Conservation (phyloP, 2,888 invertebrate species). For the Drosophila vallismaia region DNA sequence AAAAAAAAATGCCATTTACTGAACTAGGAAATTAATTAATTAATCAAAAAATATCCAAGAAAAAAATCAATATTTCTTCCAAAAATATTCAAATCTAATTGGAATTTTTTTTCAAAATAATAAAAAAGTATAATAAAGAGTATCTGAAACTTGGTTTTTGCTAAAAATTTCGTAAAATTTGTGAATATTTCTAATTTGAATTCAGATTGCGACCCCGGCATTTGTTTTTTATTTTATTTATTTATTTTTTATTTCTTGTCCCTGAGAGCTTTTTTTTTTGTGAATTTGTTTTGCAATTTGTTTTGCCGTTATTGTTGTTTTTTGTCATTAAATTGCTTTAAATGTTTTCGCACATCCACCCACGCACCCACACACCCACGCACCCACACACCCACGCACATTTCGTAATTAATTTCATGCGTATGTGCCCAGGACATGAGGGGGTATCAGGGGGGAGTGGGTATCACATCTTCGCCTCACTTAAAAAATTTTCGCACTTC, state of each 20-base stretch:
- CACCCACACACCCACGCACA: slow-evolving; percentile 8
- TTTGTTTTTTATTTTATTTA: neutral
- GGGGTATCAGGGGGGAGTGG: no score
- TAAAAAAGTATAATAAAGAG: neutral
- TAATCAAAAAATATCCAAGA: no score
- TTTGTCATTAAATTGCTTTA: slow-evolving; percentile 34
- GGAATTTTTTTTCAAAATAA: no score
- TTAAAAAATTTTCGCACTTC: slow-evolving; percentile 2
- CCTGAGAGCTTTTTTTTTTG: slow-evolving; percentile 36
- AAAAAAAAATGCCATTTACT: no score
- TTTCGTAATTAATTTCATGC: slow-evolving; percentile 46
- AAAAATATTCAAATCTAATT: no score
- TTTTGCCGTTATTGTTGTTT: slow-evolving; percentile 17
- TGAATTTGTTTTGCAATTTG: slow-evolving; percentile 44
- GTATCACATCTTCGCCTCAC: neutral
- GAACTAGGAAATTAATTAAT: no score
- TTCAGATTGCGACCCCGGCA: slow-evolving; percentile 12
- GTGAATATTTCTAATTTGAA: slow-evolving; percentile 13
- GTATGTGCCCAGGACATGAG: slow-evolving; percentile 26
- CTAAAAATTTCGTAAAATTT: neutral
- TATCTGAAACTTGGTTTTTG: neutral
- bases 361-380: slow-evolving; percentile 15
- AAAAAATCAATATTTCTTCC: no score
- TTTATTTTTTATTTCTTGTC: slow-evolving; percentile 3
- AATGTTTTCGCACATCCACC: slow-evolving; percentile 17